Conservation (phyloP, 2,113 vertebrate genomes). For the Rana temporaria region DNA sequence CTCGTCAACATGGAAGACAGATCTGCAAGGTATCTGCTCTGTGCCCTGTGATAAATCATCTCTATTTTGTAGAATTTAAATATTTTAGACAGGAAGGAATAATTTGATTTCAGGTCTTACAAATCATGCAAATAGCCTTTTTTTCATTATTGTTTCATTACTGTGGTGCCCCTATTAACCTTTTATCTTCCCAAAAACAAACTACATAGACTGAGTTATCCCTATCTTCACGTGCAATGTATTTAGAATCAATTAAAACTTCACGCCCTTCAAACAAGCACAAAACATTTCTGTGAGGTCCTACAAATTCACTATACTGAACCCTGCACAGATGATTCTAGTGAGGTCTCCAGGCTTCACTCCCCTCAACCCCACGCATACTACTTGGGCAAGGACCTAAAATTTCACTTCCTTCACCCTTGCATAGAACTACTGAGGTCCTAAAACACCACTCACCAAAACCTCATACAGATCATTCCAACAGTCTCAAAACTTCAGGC, state of each 20-base stretch:
- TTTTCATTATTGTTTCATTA: slow-evolving; percentile 47
- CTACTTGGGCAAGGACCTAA: too few relatives aligned
- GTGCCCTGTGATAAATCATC: slow-evolving; percentile 23
- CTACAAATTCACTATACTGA: too few relatives aligned
- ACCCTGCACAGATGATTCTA: too few relatives aligned
- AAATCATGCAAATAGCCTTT: slow-evolving; percentile 35
- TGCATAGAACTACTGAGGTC: too few relatives aligned
- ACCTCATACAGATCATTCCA: too few relatives aligned
- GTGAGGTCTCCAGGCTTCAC: too few relatives aligned
- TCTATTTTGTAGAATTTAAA: slow-evolving; percentile 19
- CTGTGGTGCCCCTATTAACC: slow-evolving; percentile 42
- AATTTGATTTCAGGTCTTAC: slow-evolving; percentile 3
- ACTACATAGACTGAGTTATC: slow-evolving; percentile 28
- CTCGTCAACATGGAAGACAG: background rate
- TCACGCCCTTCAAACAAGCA: too few relatives aligned
- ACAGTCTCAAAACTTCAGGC: too few relatives aligned
- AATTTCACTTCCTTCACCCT: too few relatives aligned
- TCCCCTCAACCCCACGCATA: too few relatives aligned
- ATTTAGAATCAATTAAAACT: background rate
- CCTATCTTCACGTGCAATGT: background rate
- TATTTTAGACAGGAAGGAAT: slow-evolving; percentile 40
- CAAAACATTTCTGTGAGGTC: too few relatives aligned
- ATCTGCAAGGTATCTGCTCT: slow-evolving; percentile 18
- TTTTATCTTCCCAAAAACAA: slow-evolving; percentile 43
- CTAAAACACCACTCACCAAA: too few relatives aligned